A percentile compares a stretch with the other conserved stretches of the same genome.
phyloP scores from a whole-genome alignment of 2,113 vertebrate species.

The Syngnathus scovelli region DNA sequence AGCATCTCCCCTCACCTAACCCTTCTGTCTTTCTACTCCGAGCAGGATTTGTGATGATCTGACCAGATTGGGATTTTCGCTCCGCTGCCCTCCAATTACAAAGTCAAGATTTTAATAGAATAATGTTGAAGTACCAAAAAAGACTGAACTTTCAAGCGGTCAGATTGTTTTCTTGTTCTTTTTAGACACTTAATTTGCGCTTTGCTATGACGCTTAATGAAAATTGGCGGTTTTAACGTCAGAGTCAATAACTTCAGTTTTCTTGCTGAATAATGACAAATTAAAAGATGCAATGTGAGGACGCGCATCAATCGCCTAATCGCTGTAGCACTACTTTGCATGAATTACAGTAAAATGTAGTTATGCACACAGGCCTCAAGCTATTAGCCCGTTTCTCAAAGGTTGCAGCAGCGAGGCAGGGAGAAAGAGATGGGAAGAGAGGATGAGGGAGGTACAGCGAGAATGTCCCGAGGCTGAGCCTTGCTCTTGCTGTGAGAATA shows the following conservation, averaged over 20 bases:
- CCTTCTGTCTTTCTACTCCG: slow-evolving; percentile 28
- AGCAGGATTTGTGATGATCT: slow-evolving; percentile 45
- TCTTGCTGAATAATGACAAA: slow-evolving; percentile 45
- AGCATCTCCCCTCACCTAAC: slow-evolving; percentile 48
- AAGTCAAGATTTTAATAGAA: slow-evolving; percentile 37
- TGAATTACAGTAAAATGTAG: slow-evolving; percentile 64
- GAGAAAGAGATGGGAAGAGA: slow-evolving; percentile 9
- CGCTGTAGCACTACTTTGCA: slow-evolving; percentile 57
- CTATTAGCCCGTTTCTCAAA: slow-evolving; percentile 62
- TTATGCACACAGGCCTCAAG: slow-evolving; percentile 57
- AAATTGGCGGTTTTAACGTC: slow-evolving; percentile 54
- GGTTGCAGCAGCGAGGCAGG: slow-evolving; percentile 34
- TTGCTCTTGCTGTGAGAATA: slow-evolving; percentile 44
- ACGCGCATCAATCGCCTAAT: slow-evolving; percentile 51
- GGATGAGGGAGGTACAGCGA: slow-evolving; percentile 21
- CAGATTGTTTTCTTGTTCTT: slow-evolving; percentile 23
- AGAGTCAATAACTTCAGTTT: slow-evolving; percentile 53
- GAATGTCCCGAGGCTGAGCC: slow-evolving; percentile 46
- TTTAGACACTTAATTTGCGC: slow-evolving; percentile 10
- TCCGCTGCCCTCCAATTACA: slow-evolving; percentile 41
- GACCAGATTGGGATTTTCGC: slow-evolving; percentile 41
- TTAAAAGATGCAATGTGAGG: slow-evolving; percentile 51
- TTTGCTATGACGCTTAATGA: slow-evolving; percentile 33
- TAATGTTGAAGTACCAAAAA: slow-evolving; percentile 14
- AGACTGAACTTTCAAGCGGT: slow-evolving; percentile 6